A percentile compares a stretch with the other conserved stretches of the same genome.
These are phyloP conservation scores for Hippocampus barbouri DNA, from an alignment of 2,113 vertebrate species.

Conservation along the genomic window DNA sequence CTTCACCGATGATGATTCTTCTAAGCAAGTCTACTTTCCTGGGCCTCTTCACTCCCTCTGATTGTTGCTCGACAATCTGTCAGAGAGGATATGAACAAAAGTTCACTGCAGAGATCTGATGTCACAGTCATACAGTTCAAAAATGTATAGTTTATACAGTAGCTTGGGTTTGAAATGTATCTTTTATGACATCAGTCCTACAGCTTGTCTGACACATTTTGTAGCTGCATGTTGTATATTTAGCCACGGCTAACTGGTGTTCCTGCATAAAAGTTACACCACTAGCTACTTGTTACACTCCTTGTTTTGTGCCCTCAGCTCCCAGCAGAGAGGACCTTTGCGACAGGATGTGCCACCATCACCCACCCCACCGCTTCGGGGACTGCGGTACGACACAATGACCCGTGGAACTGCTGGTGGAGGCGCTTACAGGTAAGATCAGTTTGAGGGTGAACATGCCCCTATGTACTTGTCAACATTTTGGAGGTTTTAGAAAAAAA, in stretches of 20 bases:
- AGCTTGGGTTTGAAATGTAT: too few species aligned
- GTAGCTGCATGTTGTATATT: neutral
- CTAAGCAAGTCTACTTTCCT: neutral
- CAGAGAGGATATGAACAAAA: neutral
- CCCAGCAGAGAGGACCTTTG: conserved; percentile 86
- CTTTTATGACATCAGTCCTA: neutral
- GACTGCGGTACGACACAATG: conserved; percentile 77
- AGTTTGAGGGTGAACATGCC: conserved; percentile 4
- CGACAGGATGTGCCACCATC: conserved; percentile 94
- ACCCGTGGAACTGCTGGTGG: conserved; percentile 59
- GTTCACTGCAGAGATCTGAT: neutral
- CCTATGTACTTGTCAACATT: conserved; percentile 21
- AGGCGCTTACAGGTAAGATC: conserved; percentile 71
- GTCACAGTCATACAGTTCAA: neutral
- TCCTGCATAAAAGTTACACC: neutral
- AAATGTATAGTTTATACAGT: neutral
- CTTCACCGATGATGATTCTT: neutral
- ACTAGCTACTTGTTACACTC: neutral
- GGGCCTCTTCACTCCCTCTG: neutral
- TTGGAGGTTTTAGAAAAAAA: neutral
- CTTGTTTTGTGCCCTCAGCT: conserved; percentile 28
- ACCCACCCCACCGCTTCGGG: conserved; percentile 79
- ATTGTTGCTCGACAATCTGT: neutral
- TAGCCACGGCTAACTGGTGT: neutral
- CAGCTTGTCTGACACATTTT: neutral